Conservation (phyloP, 2,113 vertebrate genomes). For the Vicugna pacos region DNA sequence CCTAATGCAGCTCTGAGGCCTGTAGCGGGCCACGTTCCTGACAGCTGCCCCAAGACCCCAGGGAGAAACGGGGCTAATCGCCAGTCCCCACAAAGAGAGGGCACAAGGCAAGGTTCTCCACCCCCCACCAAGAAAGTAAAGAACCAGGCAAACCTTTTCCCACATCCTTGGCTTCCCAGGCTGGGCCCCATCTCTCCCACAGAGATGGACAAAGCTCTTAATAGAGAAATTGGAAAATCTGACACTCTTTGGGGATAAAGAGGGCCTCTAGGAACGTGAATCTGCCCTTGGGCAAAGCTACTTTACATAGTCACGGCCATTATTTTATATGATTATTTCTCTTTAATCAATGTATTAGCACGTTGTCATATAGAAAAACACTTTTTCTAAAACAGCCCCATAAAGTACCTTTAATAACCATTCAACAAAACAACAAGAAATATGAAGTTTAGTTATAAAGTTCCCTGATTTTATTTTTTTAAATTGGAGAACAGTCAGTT, state of each 20-base stretch:
- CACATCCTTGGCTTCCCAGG: not conserved
- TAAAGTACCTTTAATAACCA: not conserved
- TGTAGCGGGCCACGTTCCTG: slow-evolving; percentile 67
- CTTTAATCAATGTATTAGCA: slow-evolving; percentile 75
- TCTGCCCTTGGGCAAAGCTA: slow-evolving; percentile 87
- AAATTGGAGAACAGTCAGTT: too few species aligned
- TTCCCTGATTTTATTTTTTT: not conserved
- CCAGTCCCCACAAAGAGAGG: slow-evolving; percentile 78
- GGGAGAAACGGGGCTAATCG: slow-evolving; percentile 73
- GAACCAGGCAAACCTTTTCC: not conserved
- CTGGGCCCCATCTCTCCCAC: slow-evolving; percentile 71
- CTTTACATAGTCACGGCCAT: slow-evolving; percentile 87
- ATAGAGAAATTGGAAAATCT: slow-evolving; percentile 83
- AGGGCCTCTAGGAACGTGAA: slow-evolving; percentile 80
- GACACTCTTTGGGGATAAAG: slow-evolving; percentile 79
- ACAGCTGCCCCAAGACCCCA: slow-evolving; percentile 77
- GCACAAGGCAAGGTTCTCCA: slow-evolving; percentile 8
- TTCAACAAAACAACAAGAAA: slow-evolving; percentile 22
- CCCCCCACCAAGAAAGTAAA: slow-evolving; percentile 74
- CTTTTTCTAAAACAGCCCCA: not conserved
- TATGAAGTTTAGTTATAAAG: slow-evolving; percentile 24
- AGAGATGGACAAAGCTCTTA: slow-evolving; percentile 75
- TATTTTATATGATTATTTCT: slow-evolving; percentile 84
- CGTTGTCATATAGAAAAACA: slow-evolving; percentile 43
- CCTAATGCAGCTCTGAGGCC: slow-evolving; percentile 49